These are phyloP conservation scores for Monodelphis domestica DNA, from an alignment of 2,797 vertebrate genomes.

Conservation along the genomic window DNA sequence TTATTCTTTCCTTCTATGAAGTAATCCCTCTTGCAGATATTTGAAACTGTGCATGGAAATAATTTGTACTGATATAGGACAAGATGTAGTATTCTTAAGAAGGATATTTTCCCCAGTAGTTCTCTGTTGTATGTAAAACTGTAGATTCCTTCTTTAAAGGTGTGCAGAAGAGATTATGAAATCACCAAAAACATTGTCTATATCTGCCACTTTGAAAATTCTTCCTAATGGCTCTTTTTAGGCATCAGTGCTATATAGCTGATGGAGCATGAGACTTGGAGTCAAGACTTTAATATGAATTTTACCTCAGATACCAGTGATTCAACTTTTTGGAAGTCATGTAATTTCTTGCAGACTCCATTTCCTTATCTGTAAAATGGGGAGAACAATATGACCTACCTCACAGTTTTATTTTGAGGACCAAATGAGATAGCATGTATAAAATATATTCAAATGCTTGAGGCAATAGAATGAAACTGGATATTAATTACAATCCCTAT, in stretches of 20 bases:
- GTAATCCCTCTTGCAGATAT: background rate
- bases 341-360: background rate
- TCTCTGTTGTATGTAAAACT: background rate
- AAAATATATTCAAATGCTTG: background rate
- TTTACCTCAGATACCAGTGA: background rate
- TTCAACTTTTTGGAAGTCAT: background rate
- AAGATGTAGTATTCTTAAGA: background rate
- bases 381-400: background rate
- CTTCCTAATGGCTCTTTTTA: background rate
- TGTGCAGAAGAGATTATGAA: background rate
- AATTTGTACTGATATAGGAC: background rate
- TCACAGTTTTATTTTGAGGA: background rate
- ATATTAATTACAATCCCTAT: background rate
- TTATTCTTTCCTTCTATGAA: background rate
- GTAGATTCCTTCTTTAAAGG: background rate
- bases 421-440: background rate
- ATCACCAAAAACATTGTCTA: background rate
- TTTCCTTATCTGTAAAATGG: background rate
- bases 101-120: background rate
- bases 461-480: background rate
- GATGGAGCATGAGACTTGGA: background rate
- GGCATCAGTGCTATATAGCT: background rate
- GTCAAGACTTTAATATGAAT: background rate
- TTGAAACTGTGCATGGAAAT: background rate
- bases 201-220: background rate